Evolutionary conservation across 2,888 invertebrate genomes (phyloP).

Genomic region (Neelides folsomi): DNA sequence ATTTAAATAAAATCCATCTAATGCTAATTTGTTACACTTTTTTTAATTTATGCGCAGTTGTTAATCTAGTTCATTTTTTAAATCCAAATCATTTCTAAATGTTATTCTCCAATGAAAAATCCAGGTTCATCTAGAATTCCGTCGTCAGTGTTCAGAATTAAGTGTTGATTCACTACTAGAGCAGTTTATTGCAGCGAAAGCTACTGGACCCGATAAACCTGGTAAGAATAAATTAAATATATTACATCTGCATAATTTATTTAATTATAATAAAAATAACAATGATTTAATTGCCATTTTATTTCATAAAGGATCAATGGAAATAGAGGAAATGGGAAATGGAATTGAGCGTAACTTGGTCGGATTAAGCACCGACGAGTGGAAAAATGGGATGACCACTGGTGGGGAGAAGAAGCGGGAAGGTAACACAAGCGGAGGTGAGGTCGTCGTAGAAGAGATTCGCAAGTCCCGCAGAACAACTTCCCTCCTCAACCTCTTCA

Average conservation of each 20-base stretch:
- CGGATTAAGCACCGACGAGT: constrained; percentile 37
- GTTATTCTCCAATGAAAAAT: constrained; percentile 36
- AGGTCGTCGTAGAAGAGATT: constrained; percentile 29
- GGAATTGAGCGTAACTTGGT: constrained; percentile 22
- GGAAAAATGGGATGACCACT: constrained; percentile 45
- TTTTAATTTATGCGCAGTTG: too few relatives aligned
- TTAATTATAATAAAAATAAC: too few relatives aligned
- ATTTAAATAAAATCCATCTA: too few relatives aligned
- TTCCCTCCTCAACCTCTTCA: constrained; percentile 87
- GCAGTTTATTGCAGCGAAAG: constrained; percentile 81
- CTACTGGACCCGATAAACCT: constrained; percentile 85
- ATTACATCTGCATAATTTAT: too few relatives aligned
- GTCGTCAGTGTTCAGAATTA: constrained; percentile 76
- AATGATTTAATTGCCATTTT: constrained; percentile 1
- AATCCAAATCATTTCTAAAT: constrained; percentile 8
- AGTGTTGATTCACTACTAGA: constrained; percentile 84
- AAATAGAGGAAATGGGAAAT: constrained; percentile 40
- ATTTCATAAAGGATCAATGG: constrained; percentile 38
- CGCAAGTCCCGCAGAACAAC: constrained; percentile 72
- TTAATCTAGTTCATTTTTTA: too few relatives aligned
- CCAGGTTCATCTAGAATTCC: constrained; percentile 81
- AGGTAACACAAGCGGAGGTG: constrained; percentile 30
- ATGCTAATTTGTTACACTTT: constrained; percentile 2
- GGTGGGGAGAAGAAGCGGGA: constrained; percentile 30
- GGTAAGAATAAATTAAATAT: constrained; percentile 46